Evolutionary conservation across 2,113 vertebrate genomes (phyloP).

Genomic region (Varanus komodoensis): DNA sequence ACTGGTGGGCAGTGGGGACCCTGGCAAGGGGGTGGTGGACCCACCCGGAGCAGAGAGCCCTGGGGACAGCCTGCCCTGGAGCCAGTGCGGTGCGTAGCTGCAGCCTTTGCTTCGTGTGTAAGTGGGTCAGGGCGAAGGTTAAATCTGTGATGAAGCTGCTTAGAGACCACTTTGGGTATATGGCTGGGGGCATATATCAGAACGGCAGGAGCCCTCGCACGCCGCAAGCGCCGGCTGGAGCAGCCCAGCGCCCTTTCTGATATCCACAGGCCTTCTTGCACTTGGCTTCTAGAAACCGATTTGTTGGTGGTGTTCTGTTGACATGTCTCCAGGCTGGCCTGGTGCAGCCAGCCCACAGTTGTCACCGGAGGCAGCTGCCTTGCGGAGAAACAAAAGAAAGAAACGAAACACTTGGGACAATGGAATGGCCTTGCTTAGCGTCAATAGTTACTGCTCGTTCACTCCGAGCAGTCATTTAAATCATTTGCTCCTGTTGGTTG

Average conservation of each 20-base stretch:
- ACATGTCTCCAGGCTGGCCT: rapidly evolving
- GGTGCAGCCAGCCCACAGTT: rapidly evolving
- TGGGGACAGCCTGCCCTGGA: too few relatives aligned
- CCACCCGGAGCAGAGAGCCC: neutral
- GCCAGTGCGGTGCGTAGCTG: too few relatives aligned
- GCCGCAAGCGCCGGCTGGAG: neutral
- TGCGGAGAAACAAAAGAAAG: neutral
- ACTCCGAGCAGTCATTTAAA: neutral
- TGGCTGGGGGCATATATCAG: too few relatives aligned
- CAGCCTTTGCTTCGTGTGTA: neutral
- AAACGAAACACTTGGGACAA: neutral
- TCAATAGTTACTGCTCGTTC: constrained; percentile 25
- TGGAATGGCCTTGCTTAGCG: neutral
- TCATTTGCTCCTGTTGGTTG: neutral
- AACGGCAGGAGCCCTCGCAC: neutral
- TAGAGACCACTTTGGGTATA: neutral
- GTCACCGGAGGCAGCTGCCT: neutral
- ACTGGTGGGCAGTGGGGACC: neutral
- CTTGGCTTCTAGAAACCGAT: neutral
- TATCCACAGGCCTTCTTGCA: neutral
- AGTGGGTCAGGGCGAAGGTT: neutral
- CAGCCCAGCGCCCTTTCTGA: neutral
- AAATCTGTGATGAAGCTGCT: neutral
- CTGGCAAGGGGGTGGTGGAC: neutral
- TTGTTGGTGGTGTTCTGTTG: neutral